phyloP scores from a whole-genome alignment of 2,797 vertebrate species.

The Cyclura pinguis region DNA sequence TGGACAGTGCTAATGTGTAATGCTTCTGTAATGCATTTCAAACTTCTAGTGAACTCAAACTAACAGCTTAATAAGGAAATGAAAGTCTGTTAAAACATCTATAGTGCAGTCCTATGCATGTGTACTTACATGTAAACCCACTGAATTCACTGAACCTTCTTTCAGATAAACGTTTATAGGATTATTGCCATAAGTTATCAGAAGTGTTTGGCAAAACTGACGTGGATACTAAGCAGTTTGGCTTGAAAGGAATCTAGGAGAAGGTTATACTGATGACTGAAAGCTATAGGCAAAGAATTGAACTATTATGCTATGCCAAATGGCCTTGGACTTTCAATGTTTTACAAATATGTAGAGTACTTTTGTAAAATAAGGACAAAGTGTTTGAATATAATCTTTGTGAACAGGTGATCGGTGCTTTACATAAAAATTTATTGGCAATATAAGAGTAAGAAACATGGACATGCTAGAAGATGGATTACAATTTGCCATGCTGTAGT shows the following conservation, averaged over 20 bases:
- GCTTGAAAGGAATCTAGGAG: constrained; percentile 50
- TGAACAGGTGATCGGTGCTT: not conserved
- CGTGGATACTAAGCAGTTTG: constrained; percentile 46
- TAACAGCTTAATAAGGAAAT: constrained; percentile 64
- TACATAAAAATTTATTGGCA: not conserved
- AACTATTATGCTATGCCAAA: constrained; percentile 51
- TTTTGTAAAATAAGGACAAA: constrained; percentile 6
- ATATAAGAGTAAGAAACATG: not conserved
- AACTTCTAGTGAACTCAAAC: constrained; percentile 59
- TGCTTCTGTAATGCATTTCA: constrained; percentile 57
- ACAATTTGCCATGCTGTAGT: not conserved
- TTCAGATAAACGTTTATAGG: not conserved
- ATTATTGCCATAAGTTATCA: constrained; percentile 16
- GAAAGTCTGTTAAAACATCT: constrained; percentile 48
- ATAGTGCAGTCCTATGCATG: not conserved
- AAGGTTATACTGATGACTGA: not conserved
- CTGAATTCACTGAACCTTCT: not conserved
- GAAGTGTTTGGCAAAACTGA: constrained; percentile 45
- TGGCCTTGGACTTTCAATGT: constrained; percentile 26
- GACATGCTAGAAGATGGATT: not conserved
- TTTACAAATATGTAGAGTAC: constrained; percentile 41
- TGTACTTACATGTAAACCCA: not conserved
- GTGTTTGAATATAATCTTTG: constrained; percentile 32
- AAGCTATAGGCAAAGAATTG: constrained; percentile 38
- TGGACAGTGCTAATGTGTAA: constrained; percentile 60